These are phyloP conservation scores for Coenonympha glycerion DNA, from an alignment of 2,888 invertebrate species.

Conservation along the genomic window DNA sequence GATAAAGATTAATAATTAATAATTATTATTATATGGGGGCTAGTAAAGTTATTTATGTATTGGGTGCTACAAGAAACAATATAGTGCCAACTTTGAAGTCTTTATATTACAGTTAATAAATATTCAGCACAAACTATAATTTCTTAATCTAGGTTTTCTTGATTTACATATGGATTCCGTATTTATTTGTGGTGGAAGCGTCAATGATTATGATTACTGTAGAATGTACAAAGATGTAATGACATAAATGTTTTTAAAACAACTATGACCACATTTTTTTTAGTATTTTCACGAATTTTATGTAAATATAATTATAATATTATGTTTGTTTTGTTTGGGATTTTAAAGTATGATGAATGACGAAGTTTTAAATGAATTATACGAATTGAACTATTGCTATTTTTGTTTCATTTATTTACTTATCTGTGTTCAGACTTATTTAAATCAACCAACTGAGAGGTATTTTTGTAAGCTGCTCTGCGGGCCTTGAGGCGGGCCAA, in stretches of 20 bases:
- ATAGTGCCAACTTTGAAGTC: constrained; percentile 49
- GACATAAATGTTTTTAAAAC: no score
- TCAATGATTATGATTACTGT: no score
- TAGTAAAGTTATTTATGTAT: no score
- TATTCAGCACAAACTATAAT: constrained; percentile 30
- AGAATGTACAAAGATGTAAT: constrained; percentile 4
- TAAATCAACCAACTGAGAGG: no score
- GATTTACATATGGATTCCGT: not conserved
- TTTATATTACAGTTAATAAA: constrained; percentile 27
- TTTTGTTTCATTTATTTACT: constrained; percentile 22
- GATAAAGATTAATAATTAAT: no score
- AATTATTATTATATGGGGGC: no score
- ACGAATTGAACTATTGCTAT: constrained; percentile 40
- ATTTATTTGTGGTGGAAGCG: not conserved
- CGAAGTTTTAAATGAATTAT: constrained; percentile 46
- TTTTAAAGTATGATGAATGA: constrained; percentile 20
- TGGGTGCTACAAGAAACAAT: constrained; percentile 47
- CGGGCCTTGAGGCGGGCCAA: no score
- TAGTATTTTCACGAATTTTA: not conserved
- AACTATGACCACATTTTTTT: no score
- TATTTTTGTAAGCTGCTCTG: no score
- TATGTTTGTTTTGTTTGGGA: constrained; percentile 19
- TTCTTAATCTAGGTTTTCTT: not conserved
- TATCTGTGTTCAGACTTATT: not conserved
- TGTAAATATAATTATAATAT: not conserved